Base-by-base conservation (phyloP, 2,113 vertebrate species). In the Chiloscyllium plagiosum region DNA sequence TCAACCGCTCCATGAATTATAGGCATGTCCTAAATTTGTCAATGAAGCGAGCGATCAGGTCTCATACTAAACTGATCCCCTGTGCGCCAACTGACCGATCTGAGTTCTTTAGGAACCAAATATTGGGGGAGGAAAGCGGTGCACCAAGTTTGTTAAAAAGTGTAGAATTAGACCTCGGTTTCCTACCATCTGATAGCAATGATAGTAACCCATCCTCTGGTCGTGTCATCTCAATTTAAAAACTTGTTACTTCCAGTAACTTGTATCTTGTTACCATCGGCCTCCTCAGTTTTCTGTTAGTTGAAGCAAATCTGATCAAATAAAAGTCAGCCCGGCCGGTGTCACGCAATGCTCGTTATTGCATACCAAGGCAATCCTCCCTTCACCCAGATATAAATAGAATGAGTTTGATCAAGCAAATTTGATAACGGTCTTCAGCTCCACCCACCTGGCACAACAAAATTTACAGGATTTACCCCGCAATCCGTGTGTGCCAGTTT, bases 1-100 rank as follows among this genome's bases (percentile, higher is more conserved):
- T 70, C 93, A 50, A 72, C 93, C 66, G 42, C n/a, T 24, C 66
- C 2, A 47, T 94, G 37, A 94, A 70, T 70, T 94, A 70, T 94
- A 70, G 93, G n/a, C 93, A 94, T 42, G 93, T 72, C 93, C 93
- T 26, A 95, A 50, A 95, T 72, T 72, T 72, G 94, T 72, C 94
- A 95, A 52, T 95, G 69, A 72, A 72, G 69, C 68, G 29, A 50
- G 66, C 26, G 66, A 72, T 95, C 66, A 72, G 66, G 15, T 95
- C 94, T 72, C 94, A 72, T 69, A 72, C 94, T 29, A 52, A 72
- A 72, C 29, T 95, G 68, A 69, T 72, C 66, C 61, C n/a, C 52
- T 33, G 37, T 7, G 20, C 10, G 19, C n/a, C 7, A 69, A 94
- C 56, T 94, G 37, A 1, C 22, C 50, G 24, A 70, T 69, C 42